Evolutionary conservation across 2,797 vertebrate genomes (phyloP).

Genomic region (Centroberyx gerrardi): DNA sequence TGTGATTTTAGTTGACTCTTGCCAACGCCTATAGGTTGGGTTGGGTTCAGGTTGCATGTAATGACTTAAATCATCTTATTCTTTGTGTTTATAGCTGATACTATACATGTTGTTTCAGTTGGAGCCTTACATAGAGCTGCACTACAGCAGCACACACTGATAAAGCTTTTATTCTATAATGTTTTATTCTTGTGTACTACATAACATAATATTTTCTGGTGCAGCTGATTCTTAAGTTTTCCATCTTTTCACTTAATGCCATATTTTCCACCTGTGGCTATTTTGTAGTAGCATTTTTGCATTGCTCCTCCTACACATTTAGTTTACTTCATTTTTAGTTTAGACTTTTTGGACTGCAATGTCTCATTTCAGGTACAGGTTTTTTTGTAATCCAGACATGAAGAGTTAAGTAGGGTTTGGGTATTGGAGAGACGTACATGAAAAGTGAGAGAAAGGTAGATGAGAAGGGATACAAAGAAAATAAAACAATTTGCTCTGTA

Average conservation of each 20-base stretch:
- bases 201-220: background rate
- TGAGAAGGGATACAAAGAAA: background rate
- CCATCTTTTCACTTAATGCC: background rate
- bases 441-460: background rate
- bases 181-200: background rate
- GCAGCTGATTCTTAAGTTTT: too few species aligned
- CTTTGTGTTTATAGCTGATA: background rate
- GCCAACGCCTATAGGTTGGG: background rate
- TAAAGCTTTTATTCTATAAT: too few species aligned
- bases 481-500: background rate
- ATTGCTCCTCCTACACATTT: too few species aligned
- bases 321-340: too few species aligned
- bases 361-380: background rate
- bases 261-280: background rate
- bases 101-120: too few species aligned
- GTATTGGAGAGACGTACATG: background rate
- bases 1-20: background rate
- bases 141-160: too few species aligned
- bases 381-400: background rate
- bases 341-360: background rate
- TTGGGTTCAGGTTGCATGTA: background rate
- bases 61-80: background rate
- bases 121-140: too few species aligned
- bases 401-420: background rate
- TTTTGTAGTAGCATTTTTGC: too few species aligned